Evolutionary conservation across 2,888 invertebrate species (phyloP).

Genomic region (Agrypnus murinus): DNA sequence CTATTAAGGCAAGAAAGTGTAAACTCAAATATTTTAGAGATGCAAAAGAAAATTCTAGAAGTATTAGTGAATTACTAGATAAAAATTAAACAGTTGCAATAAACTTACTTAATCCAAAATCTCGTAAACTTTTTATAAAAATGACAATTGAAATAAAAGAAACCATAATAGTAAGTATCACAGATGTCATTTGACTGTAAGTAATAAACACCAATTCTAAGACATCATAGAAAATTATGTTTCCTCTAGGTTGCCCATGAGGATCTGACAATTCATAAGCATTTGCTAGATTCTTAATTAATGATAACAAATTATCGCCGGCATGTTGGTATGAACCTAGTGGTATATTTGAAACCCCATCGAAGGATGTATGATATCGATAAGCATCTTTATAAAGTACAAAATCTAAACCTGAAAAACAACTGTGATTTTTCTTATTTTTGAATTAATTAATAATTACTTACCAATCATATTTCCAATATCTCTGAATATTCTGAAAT

Average conservation of each 20-base stretch:
- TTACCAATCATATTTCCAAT: conserved; percentile 77
- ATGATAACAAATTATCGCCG: conserved; percentile 76
- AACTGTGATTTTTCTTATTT: too few relatives aligned
- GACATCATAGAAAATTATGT: conserved; percentile 83
- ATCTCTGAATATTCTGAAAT: conserved; percentile 85
- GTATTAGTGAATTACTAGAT: conserved; percentile 1
- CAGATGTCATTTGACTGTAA: conserved; percentile 73
- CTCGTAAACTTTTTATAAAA: conserved; percentile 54
- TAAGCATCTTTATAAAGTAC: conserved; percentile 79
- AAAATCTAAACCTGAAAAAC: conserved; percentile 75
- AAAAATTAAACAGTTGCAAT: not conserved
- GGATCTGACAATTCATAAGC: conserved; percentile 66
- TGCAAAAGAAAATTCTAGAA: conserved; percentile 11
- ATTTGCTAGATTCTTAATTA: conserved; percentile 68
- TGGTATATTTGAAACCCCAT: conserved; percentile 74
- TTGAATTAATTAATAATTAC: not conserved
- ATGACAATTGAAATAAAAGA: conserved; percentile 68
- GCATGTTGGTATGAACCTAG: conserved; percentile 78
- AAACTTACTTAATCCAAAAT: conserved; percentile 44
- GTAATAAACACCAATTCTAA: conserved; percentile 80
- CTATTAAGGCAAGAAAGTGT: conserved; percentile 51
- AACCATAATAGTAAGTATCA: conserved; percentile 40
- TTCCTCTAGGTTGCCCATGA: conserved; percentile 57
- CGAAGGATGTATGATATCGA: conserved; percentile 78
- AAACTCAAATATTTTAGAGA: conserved; percentile 19